Evolutionary conservation across 1,140 invertebrate genomes (phyloP).

Genomic region (Oreohelix idahoensis): DNA sequence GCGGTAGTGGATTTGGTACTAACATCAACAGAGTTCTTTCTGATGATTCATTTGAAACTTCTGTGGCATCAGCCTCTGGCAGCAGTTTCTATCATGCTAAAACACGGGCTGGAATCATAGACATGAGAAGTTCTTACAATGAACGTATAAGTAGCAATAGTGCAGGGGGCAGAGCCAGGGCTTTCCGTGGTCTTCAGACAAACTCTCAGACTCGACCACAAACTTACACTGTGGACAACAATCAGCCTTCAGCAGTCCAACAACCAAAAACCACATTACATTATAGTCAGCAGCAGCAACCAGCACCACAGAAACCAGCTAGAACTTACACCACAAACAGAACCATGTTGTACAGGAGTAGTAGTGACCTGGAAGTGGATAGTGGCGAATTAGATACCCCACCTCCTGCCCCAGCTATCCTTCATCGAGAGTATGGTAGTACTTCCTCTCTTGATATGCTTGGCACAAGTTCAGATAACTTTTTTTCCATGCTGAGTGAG

Average conservation of each 20-base stretch:
- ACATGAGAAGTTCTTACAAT: slow-evolving; percentile 52
- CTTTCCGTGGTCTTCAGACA: slow-evolving; percentile 45
- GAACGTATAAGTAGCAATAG: slow-evolving; percentile 44
- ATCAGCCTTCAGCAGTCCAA: slow-evolving; percentile 21
- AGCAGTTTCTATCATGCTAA: slow-evolving; percentile 51
- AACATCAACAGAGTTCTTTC: slow-evolving; percentile 25
- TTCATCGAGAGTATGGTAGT: slow-evolving; percentile 77
- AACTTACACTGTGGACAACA: slow-evolving; percentile 42
- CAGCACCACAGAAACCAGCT: slow-evolving; percentile 42
- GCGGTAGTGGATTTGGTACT: slow-evolving; percentile 21
- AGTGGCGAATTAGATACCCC: slow-evolving; percentile 71
- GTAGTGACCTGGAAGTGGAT: slow-evolving; percentile 81
- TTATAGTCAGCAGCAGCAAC: slow-evolving; percentile 12
- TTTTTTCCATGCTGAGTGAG: slow-evolving; percentile 37
- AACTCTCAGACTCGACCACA: slow-evolving; percentile 40
- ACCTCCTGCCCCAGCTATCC: slow-evolving; percentile 47
- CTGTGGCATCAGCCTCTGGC: slow-evolving; percentile 44
- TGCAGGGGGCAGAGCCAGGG: slow-evolving; percentile 33
- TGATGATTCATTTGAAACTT: slow-evolving; percentile 46
- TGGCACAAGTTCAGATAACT: slow-evolving; percentile 77
- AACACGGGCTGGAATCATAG: slow-evolving; percentile 51
- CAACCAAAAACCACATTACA: slow-evolving; percentile 26
- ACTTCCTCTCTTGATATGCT: slow-evolving; percentile 82
- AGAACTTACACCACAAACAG: slow-evolving; percentile 48
- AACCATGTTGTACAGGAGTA: slow-evolving; percentile 77